phyloP scores from a whole-genome alignment of 2,888 invertebrate species.

The Plagodis dolabraria region DNA sequence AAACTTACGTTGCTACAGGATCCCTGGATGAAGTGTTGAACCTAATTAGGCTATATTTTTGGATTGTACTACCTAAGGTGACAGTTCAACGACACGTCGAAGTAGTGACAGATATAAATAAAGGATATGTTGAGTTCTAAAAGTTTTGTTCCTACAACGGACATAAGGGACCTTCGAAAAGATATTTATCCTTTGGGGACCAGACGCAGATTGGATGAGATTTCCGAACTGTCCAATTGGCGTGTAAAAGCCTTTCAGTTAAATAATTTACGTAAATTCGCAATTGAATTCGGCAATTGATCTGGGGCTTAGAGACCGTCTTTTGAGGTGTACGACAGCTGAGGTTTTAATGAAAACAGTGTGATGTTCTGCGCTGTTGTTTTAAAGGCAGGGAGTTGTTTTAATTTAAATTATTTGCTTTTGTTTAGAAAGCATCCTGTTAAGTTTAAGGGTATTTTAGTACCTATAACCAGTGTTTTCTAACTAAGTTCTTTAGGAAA shows the following conservation, averaged over 20 bases:
- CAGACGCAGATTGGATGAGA: constrained; percentile 35
- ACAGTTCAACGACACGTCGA: too few species aligned
- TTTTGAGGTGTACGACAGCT: constrained; percentile 3
- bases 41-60: too few species aligned
- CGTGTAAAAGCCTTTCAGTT: constrained; percentile 37
- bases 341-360: constrained; percentile 8
- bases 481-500: too few species aligned
- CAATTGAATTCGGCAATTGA: constrained; percentile 27
- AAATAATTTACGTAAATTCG: constrained; percentile 36
- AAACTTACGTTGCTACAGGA: too few species aligned
- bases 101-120: too few species aligned
- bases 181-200: constrained; percentile 33
- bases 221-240: constrained; percentile 36
- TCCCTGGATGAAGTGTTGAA: too few species aligned
- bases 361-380: background rate
- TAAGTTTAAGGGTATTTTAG: too few species aligned
- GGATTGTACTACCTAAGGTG: too few species aligned
- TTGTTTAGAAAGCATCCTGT: background rate
- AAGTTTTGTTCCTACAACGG: constrained; percentile 13
- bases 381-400: background rate
- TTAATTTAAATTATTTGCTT: constrained; percentile 1
- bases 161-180: constrained; percentile 27
- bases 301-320: constrained; percentile 14
- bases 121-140: too few species aligned
- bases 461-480: too few species aligned